phyloP scores from a whole-genome alignment of 2,797 vertebrate genomes.

The Anguilla megastoma region DNA sequence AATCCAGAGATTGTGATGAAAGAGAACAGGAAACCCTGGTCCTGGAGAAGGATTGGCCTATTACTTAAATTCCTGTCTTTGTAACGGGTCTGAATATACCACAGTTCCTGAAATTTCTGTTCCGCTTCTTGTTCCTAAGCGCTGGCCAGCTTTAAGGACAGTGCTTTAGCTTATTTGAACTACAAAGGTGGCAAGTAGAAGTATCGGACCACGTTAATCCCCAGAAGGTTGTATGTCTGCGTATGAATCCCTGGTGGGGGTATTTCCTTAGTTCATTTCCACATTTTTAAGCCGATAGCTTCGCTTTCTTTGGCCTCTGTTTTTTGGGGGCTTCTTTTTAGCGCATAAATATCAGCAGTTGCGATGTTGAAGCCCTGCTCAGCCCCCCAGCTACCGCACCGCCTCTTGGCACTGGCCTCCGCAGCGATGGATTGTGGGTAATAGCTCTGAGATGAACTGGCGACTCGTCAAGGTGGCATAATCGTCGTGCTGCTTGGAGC shows the following conservation, averaged over 20 bases:
- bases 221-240: not conserved
- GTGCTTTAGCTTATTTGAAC: not conserved
- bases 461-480: not conserved
- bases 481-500: not conserved
- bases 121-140: not conserved
- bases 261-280: not conserved
- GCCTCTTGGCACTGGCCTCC: not conserved
- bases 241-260: not conserved
- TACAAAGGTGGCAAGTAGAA: not conserved
- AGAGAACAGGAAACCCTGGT: not conserved
- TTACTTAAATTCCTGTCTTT: not conserved
- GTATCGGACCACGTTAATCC: not conserved
- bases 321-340: not conserved
- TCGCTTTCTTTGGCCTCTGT: not conserved
- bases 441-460: conserved; percentile 9
- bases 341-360: not conserved
- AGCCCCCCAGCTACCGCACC: not conserved
- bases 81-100: not conserved
- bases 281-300: not conserved
- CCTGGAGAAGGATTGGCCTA: not conserved
- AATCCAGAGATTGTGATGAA: not conserved
- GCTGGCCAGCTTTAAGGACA: not conserved
- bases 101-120: not conserved
- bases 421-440: conserved; percentile 33
- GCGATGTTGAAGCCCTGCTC: not conserved